A percentile compares a stretch with the other conserved stretches of the same genome.
Evolutionary conservation across 1,140 invertebrate species (phyloP).

Genomic region (Drosophila jambulina): DNA sequence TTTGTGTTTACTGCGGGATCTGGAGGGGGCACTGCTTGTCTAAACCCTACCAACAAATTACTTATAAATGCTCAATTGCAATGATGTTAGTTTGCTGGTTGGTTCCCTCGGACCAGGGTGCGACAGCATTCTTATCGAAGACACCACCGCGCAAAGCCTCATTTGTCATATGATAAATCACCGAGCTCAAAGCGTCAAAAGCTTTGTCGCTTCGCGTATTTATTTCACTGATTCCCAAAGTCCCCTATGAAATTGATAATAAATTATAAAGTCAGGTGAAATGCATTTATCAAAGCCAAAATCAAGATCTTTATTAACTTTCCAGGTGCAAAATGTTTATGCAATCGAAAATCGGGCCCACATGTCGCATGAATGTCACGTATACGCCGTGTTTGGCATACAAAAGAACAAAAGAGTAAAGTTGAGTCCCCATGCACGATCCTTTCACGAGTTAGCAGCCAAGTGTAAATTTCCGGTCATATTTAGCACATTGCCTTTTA

Average conservation of each 20-base stretch:
- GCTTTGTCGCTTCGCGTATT: conserved; percentile 44
- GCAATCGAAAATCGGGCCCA: conserved; percentile 21
- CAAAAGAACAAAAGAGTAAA: conserved; percentile 1
- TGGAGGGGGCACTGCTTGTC: conserved; percentile 6
- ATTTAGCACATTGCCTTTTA: conserved; percentile 38
- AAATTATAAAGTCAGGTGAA: conserved; percentile 50
- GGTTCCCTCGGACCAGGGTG: background rate
- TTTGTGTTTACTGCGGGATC: background rate
- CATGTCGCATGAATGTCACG: conserved; percentile 55
- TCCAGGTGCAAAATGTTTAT: conserved; percentile 22
- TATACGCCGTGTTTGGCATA: conserved; percentile 53
- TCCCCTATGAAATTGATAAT: conserved; percentile 55
- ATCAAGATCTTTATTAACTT: conserved; percentile 23
- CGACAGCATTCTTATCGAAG: conserved; percentile 44
- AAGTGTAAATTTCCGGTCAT: conserved; percentile 51
- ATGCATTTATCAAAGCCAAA: conserved; percentile 56
- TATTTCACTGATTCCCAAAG: conserved; percentile 46
- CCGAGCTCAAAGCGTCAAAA: conserved; percentile 28
- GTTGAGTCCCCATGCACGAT: conserved; percentile 27
- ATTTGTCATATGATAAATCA: conserved; percentile 72
- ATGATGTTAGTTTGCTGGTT: background rate
- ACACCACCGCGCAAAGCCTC: conserved; percentile 40
- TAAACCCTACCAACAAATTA: conserved; percentile 22
- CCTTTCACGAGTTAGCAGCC: conserved; percentile 41
- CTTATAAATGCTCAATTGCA: conserved; percentile 40